These are phyloP conservation scores for Carterocephalus palaemon DNA, from an alignment of 2,888 invertebrate genomes.

Conservation along the genomic window DNA sequence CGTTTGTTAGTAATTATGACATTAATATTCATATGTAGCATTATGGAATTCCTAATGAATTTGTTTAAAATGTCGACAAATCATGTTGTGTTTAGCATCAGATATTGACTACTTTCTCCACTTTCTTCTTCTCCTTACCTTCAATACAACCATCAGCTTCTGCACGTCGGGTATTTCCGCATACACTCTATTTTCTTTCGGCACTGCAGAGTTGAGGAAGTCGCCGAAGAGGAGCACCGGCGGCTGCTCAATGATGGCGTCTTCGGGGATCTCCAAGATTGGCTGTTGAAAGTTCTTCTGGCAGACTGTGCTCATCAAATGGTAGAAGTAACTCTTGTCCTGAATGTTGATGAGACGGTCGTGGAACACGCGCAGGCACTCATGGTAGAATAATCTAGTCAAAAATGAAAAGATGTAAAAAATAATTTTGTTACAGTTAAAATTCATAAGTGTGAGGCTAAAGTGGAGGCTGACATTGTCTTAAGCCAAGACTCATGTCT, in stretches of 20 bases:
- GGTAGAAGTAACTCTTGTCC: slow-evolving; percentile 89
- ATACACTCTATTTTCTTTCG: slow-evolving; percentile 86
- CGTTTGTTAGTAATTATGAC: too few species aligned
- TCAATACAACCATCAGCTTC: slow-evolving; percentile 84
- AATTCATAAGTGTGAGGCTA: too few species aligned
- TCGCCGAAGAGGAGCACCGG: slow-evolving; percentile 90
- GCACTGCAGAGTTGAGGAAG: slow-evolving; percentile 86
- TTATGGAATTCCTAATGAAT: too few species aligned
- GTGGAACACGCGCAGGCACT: slow-evolving; percentile 94
- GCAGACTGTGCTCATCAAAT: slow-evolving; percentile 83
- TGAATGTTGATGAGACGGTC: slow-evolving; percentile 90
- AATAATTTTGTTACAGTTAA: too few species aligned
- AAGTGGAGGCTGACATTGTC: too few species aligned
- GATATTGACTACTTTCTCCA: too few species aligned
- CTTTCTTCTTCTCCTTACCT: slow-evolving; percentile 77
- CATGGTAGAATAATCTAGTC: slow-evolving; percentile 91
- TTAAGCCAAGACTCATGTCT: too few species aligned
- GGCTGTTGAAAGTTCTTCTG: slow-evolving; percentile 80
- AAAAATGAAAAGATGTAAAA: neutral
- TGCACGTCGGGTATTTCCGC: slow-evolving; percentile 87
- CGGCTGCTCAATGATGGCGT: slow-evolving; percentile 77
- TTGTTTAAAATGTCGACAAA: too few species aligned
- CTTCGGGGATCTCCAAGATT: slow-evolving; percentile 80
- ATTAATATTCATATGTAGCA: too few species aligned
- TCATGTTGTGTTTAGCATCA: neutral